Percentiles rank a stretch among this genome's conserved stretches.
These are phyloP conservation scores for Epicauta chinensis DNA, from an alignment of 1,140 invertebrate genomes.

Conservation along the genomic window DNA sequence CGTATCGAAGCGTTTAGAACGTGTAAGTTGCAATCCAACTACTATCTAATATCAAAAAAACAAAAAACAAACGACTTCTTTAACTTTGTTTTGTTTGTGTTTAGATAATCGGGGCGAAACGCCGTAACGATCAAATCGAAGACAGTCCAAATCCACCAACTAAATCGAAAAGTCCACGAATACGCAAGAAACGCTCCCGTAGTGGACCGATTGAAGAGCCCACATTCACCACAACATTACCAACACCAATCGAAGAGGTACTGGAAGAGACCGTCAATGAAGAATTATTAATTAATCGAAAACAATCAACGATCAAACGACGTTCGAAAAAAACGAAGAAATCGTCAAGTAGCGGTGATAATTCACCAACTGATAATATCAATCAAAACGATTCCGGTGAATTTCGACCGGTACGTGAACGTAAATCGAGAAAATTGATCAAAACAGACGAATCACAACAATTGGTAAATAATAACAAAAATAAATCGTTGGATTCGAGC, in stretches of 20 bases:
- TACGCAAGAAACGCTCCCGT: constrained; percentile 8
- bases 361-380: neutral
- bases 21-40: constrained; percentile 14
- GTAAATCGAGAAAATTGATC: no score
- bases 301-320: neutral
- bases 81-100: no score
- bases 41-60: neutral
- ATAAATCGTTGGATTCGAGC: no score
- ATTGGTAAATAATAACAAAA: no score
- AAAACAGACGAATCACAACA: no score
- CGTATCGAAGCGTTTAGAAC: constrained; percentile 16
- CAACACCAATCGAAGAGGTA: constrained; percentile 27
- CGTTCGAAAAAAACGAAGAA: constrained; percentile 8
- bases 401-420: no score
- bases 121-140: constrained; percentile 5
- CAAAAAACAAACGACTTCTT: neutral
- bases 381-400: no score
- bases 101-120: no score
- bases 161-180: no score
- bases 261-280: constrained; percentile 31
- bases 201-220: constrained; percentile 16
- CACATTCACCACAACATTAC: constrained; percentile 26
- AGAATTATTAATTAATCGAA: neutral
- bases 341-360: neutral
- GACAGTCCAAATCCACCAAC: constrained; percentile 7